Evolutionary conservation across 1,140 invertebrate species (phyloP).

Genomic region (Drosophila tropicalis): DNA sequence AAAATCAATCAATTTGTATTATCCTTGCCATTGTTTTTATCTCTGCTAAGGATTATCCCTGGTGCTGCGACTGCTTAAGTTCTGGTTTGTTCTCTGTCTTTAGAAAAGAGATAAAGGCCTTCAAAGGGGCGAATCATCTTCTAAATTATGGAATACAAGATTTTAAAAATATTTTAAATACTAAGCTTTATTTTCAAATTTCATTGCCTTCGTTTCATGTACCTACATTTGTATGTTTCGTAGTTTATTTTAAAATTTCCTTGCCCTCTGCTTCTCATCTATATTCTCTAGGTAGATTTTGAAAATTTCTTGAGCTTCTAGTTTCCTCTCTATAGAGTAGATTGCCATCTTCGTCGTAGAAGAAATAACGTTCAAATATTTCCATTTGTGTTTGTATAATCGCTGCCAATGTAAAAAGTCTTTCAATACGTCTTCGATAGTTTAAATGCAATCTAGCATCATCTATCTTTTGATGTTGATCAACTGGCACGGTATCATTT

Average conservation of each 20-base stretch:
- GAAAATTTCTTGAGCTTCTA: background rate
- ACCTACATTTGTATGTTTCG: no score
- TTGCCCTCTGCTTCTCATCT: background rate
- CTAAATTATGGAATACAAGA: no score
- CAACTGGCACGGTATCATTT: background rate
- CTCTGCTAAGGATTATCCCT: no score
- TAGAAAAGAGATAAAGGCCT: no score
- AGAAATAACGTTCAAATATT: constrained; percentile 38
- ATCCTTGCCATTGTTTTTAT: no score
- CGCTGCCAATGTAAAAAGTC: constrained; percentile 2
- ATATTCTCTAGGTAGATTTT: background rate
- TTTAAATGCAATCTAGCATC: constrained; percentile 22
- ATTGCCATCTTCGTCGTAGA: constrained; percentile 27
- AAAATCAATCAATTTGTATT: no score
- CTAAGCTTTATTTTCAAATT: no score
- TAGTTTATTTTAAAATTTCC: background rate
- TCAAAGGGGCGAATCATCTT: no score
- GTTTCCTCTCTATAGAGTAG: background rate
- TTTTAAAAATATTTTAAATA: no score
- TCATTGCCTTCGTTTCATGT: no score
- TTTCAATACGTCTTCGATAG: constrained; percentile 43
- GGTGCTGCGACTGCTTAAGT: no score
- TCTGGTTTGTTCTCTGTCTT: no score
- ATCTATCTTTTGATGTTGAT: background rate
- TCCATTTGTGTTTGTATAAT: constrained; percentile 56